Conservation (phyloP, 30 jellyfish, hydroid and myxozoan genomes). For the Aurelia sp. region DNA sequence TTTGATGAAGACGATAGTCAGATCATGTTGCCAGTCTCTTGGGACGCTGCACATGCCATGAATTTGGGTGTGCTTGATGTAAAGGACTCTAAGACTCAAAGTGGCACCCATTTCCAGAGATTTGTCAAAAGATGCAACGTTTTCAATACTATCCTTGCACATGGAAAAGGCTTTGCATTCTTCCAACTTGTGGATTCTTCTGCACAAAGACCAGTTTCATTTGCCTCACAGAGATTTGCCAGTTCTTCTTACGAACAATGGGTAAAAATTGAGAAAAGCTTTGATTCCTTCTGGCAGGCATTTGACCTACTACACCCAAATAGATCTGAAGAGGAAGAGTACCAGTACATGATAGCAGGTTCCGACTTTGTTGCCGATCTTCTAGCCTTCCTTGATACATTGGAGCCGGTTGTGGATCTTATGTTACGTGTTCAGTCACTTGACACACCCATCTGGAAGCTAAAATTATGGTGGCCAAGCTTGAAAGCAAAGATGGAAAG, state of each 20-base stretch:
- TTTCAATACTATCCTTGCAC: slow-evolving; percentile 8
- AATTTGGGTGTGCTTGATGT: slow-evolving; percentile 26
- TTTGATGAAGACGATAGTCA: slow-evolving; percentile 13
- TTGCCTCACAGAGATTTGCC: slow-evolving; percentile 45
- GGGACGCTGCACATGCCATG: slow-evolving; percentile 57
- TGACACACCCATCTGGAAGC: slow-evolving; percentile 42
- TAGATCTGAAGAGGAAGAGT: slow-evolving; percentile 47
- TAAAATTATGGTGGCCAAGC: slow-evolving; percentile 58
- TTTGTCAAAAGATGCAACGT: slow-evolving; percentile 23
- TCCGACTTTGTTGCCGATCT: slow-evolving; percentile 39
- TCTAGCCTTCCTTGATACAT: slow-evolving; percentile 42
- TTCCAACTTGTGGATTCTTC: slow-evolving; percentile 20
- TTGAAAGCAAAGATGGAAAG: slow-evolving; percentile 11
- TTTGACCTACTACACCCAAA: slow-evolving; percentile 49
- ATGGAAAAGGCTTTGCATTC: slow-evolving; percentile 52
- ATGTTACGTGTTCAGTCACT: slow-evolving; percentile 44
- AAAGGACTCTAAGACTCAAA: too few relatives aligned
- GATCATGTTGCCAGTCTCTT: slow-evolving; percentile 41
- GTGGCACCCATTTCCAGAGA: too few relatives aligned
- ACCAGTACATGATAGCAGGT: slow-evolving; percentile 63
- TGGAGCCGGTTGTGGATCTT: slow-evolving; percentile 66
- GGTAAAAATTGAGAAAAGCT: slow-evolving; percentile 50
- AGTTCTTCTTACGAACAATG: slow-evolving; percentile 66
- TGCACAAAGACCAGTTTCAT: slow-evolving; percentile 59
- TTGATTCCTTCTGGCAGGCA: slow-evolving; percentile 30